Conservation (phyloP, 1,140 invertebrate genomes). For the Drosophila fuyamai region DNA sequence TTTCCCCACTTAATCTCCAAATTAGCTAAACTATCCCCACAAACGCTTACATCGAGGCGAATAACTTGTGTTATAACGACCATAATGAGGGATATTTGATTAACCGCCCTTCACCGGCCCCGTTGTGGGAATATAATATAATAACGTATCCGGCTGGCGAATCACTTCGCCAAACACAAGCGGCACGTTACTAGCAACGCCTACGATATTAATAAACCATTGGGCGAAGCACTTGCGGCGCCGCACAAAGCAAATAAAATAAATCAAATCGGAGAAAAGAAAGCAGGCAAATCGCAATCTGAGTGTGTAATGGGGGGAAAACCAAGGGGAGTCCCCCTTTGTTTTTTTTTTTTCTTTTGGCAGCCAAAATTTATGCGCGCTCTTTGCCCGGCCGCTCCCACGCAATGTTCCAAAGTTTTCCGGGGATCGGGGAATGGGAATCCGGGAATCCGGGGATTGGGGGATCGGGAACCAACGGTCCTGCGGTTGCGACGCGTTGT, state of each 20-base stretch:
- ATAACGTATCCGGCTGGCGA: conserved; percentile 57
- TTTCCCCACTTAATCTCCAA: not conserved
- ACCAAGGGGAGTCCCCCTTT: conserved; percentile 58
- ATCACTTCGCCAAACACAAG: conserved; percentile 50
- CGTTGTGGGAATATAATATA: conserved; percentile 46
- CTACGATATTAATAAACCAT: conserved; percentile 81
- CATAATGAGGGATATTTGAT: conserved; percentile 58
- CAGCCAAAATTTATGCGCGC: conserved; percentile 75
- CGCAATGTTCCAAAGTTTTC: conserved; percentile 39
- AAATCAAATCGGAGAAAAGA: conserved; percentile 78
- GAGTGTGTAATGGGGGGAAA: conserved; percentile 53
- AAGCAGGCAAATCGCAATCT: conserved; percentile 76
- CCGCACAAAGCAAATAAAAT: conserved; percentile 84
- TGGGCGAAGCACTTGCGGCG: conserved; percentile 78
- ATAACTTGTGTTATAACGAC: conserved; percentile 36
- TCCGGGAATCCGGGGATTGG: not conserved
- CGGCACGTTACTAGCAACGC: conserved; percentile 67
- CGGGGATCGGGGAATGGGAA: not conserved
- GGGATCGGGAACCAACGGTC: conserved; percentile 21
- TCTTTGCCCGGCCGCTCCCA: conserved; percentile 62
- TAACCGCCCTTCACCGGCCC: conserved; percentile 48
- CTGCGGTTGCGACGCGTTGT: conserved; percentile 38
- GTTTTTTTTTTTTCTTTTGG: conserved; percentile 40
- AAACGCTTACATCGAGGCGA: not conserved
- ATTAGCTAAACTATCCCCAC: conserved; percentile 21